phyloP scores from a whole-genome alignment of 2,888 invertebrate genomes.

The Trichopria drosophilae region DNA sequence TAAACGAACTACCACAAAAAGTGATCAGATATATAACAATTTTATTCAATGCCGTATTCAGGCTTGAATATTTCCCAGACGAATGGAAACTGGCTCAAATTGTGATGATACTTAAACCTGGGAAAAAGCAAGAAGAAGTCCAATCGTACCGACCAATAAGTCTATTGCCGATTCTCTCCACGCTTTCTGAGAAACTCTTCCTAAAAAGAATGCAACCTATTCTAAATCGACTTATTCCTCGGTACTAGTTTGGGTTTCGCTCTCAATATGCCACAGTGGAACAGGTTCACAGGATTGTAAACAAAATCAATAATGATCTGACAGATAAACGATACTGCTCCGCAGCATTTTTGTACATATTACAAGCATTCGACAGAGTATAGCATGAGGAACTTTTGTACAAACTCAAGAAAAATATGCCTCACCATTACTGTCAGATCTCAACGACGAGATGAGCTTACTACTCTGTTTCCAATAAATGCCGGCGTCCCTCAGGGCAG shows the following conservation, averaged over 20 bases:
- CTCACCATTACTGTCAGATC: too few relatives aligned
- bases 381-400: neutral
- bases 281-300: neutral
- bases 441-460: too few relatives aligned
- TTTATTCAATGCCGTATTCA: neutral
- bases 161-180: too few relatives aligned
- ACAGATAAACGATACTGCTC: neutral
- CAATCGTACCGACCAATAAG: too few relatives aligned
- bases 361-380: too few relatives aligned
- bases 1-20: neutral
- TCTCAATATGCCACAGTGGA: neutral
- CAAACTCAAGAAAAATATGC: neutral
- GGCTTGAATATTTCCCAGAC: neutral
- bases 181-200: neutral
- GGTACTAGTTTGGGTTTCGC: too few relatives aligned
- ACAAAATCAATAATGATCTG: too few relatives aligned
- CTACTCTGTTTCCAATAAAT: neutral
- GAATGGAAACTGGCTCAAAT: constrained; percentile 4
- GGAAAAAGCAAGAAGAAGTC: neutral
- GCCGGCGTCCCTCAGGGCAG: constrained; percentile 29
- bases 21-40: neutral
- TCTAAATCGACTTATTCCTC: too few relatives aligned
- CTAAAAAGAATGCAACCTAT: neutral
- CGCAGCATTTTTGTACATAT: neutral
- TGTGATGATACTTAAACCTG: neutral